Evolutionary conservation across 1,140 invertebrate species (phyloP), one percentile per base, ranked within the genome.

Genomic region (Delia radicum): DNA sequence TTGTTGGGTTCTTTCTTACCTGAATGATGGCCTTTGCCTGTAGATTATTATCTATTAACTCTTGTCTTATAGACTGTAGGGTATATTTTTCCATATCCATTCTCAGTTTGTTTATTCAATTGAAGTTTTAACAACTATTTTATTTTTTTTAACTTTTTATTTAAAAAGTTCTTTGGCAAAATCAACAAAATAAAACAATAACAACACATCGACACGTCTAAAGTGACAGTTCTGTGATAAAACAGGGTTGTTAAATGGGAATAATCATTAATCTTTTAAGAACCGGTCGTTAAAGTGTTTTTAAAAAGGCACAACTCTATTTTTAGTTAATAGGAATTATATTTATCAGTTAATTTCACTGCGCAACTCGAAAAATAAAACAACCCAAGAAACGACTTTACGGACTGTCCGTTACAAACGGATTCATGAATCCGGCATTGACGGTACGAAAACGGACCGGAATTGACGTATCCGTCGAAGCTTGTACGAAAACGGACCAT

Each of bases 11-110:
- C 21, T 21, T n/a, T 77, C 75, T 88, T 89, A 93, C 93, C 88
- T 94, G 93, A 79, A 94, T 94, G 62, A 94, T 88, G 46, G 93
- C 93, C 84, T 92, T 93, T 18, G 94, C 86, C 87, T 92, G 89
- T 78, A 94, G 88, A 87, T 93, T 90, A 78, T 90, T 89, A 80
- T 92, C 92, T 27, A 93, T 90, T 73, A 94, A 89, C 79, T 91
- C 90, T 82, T 93, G 89, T 28, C 85, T 75, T 33, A 86, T 85
- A 8, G 81, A 77, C 69, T 84, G 78, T 2, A 86, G 77, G 8
- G 84, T 83, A 55, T 80, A 85, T 27, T 78, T 84, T 67, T 83
- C 79, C 42, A 79, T 81, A 62, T 86, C 79, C 83, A 84, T 85
- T 46, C 75, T 73, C 28, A 3, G 21, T 46, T 18, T 7, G 24